These are phyloP conservation scores for Baryphthengus martii DNA, from an alignment of 2,113 vertebrate species.

Conservation along the genomic window DNA sequence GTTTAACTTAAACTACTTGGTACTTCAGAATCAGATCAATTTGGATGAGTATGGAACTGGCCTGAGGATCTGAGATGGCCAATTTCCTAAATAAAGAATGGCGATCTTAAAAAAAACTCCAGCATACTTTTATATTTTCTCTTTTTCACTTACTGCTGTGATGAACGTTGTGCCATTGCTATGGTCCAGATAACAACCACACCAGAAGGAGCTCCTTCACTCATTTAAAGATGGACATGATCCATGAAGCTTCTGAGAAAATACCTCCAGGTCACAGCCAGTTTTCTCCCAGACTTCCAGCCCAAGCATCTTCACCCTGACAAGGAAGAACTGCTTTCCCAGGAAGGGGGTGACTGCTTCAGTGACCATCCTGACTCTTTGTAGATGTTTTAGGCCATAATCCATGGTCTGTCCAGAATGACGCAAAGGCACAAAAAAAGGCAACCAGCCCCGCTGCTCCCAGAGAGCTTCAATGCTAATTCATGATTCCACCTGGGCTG, in stretches of 20 bases:
- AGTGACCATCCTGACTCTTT: neutral
- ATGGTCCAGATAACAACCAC: constrained; percentile 1
- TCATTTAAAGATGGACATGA: neutral
- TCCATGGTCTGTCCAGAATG: constrained; percentile 11
- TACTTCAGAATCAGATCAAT: neutral
- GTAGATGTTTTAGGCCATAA: constrained; percentile 18
- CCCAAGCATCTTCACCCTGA: neutral
- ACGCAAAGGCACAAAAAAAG: constrained; percentile 28
- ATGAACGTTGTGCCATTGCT: neutral
- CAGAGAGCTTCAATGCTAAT: constrained; percentile 50
- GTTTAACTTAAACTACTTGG: neutral
- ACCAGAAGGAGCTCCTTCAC: constrained; percentile 19
- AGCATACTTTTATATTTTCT: neutral
- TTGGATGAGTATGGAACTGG: neutral
- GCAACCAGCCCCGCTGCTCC: neutral
- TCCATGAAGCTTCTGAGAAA: constrained; percentile 5
- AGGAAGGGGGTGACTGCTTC: neutral
- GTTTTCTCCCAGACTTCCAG: neutral
- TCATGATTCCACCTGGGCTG: constrained; percentile 64
- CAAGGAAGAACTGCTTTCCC: constrained; percentile 21
- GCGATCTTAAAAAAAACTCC: neutral
- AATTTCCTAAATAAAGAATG: neutral
- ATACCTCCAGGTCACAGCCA: neutral
- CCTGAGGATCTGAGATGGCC: neutral
- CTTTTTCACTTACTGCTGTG: neutral